phyloP scores from a whole-genome alignment of 2,113 vertebrate species.

The Proterorhinus semilunaris region DNA sequence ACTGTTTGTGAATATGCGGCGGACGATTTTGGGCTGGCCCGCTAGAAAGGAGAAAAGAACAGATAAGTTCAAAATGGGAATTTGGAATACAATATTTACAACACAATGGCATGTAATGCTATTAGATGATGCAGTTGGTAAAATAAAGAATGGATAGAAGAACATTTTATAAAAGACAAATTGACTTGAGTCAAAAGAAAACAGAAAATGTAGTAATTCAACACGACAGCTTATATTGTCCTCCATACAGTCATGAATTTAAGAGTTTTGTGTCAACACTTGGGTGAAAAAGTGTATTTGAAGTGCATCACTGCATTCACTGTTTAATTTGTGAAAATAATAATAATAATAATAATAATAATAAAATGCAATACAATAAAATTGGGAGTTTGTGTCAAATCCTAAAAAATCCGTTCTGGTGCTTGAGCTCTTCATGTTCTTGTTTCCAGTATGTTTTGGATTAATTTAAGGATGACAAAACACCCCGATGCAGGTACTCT shows the following conservation, averaged over 20 bases:
- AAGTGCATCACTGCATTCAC: not conserved
- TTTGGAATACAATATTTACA: not conserved
- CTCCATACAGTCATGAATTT: conserved; percentile 16
- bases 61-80: conserved; percentile 50
- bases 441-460: conserved; percentile 24
- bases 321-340: not conserved
- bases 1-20: conserved; percentile 94
- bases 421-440: not conserved
- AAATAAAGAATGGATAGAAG: conserved; percentile 20
- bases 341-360: too few species aligned
- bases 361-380: too few species aligned
- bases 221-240: conserved; percentile 26
- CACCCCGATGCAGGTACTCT: conserved; percentile 55
- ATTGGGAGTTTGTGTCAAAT: conserved; percentile 4
- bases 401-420: not conserved
- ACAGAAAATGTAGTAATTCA: not conserved
- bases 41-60: conserved; percentile 62
- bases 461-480: conserved; percentile 51
- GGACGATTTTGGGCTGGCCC: conserved; percentile 91
- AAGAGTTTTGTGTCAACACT: not conserved
- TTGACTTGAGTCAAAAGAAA: not conserved
- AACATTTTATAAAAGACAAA: conserved; percentile 4
- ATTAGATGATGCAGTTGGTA: conserved; percentile 18
- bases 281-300: not conserved
- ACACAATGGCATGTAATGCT: conserved; percentile 13